These are phyloP conservation scores for Eupithecia vulgata DNA, from an alignment of 2,888 invertebrate species.

Conservation along the genomic window DNA sequence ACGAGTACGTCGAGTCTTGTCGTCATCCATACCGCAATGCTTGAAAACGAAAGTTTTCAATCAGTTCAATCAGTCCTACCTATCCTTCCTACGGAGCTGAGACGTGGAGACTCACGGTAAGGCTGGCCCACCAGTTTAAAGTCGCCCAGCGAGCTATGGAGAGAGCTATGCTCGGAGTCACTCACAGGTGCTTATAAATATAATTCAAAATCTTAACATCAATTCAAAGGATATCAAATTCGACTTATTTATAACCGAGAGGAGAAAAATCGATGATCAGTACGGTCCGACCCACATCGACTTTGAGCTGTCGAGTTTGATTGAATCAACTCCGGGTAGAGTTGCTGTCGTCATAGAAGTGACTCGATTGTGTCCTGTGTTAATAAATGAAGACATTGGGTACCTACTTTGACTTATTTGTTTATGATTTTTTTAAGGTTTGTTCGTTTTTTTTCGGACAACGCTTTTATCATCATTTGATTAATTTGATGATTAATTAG, in stretches of 20 bases:
- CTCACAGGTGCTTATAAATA: neutral
- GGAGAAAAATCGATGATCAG: slow-evolving; percentile 76
- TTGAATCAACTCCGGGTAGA: slow-evolving; percentile 73
- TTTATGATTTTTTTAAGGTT: neutral
- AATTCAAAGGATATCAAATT: slow-evolving; percentile 25
- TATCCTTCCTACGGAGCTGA: too few species aligned
- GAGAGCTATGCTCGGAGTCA: too few species aligned
- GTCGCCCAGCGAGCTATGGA: too few species aligned
- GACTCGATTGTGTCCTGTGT: slow-evolving; percentile 31
- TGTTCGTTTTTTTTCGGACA: neutral
- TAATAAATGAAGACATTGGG: neutral
- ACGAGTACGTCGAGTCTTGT: too few species aligned
- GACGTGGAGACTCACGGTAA: too few species aligned
- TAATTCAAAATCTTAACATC: neutral
- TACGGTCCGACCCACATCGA: slow-evolving; percentile 80
- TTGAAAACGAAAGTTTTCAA: too few species aligned
- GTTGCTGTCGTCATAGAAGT: slow-evolving; percentile 47
- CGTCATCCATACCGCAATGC: too few species aligned
- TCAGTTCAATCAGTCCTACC: too few species aligned
- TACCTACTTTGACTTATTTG: neutral
- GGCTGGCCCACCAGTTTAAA: too few species aligned
- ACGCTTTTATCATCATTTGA: neutral
- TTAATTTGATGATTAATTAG: neutral
- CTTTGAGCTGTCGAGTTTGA: slow-evolving; percentile 82
- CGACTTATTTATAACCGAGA: slow-evolving; percentile 55